Percentiles rank a stretch among this genome's conserved stretches.
Evolutionary conservation across 2,888 invertebrate genomes (phyloP).

Genomic region (Nymphalis c-album): DNA sequence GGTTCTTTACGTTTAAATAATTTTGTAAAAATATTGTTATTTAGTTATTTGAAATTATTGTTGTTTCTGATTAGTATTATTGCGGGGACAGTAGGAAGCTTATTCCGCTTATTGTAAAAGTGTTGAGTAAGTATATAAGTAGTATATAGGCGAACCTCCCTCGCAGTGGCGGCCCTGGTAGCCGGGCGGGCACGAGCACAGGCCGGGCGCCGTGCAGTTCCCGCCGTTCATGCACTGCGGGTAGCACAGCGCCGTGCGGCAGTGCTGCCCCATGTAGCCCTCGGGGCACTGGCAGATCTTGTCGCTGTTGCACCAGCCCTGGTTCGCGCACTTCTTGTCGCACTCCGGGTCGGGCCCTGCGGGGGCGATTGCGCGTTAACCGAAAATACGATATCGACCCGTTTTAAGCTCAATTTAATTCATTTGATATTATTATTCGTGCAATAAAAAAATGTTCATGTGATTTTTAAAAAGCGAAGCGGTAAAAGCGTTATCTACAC

Average conservation of each 20-base stretch:
- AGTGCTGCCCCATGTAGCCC: conserved; percentile 95
- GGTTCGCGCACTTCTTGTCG: conserved; percentile 92
- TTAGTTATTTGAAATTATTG: no score
- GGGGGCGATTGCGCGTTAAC: not conserved
- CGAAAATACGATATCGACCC: no score
- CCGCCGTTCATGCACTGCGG: conserved; percentile 96
- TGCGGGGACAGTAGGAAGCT: no score
- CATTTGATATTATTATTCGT: no score
- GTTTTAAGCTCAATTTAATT: no score
- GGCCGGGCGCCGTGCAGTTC: conserved; percentile 93
- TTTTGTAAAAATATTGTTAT: no score
- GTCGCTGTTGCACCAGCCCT: conserved; percentile 91
- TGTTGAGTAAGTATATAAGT: not conserved
- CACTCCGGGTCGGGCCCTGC: conserved; percentile 93
- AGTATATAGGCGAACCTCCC: conserved; percentile 84
- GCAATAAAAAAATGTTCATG: not conserved
- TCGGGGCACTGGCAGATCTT: conserved; percentile 94
- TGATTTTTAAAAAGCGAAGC: conserved; percentile 2
- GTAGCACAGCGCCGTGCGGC: conserved; percentile 93
- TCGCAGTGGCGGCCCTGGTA: conserved; percentile 95
- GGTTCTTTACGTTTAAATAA: no score
- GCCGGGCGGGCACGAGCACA: conserved; percentile 93
- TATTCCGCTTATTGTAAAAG: no score
- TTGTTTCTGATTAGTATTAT: no score
- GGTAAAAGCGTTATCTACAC: not conserved